Evolutionary conservation across 2,888 invertebrate species (phyloP).

Genomic region (Strigamia transsilvanica): DNA sequence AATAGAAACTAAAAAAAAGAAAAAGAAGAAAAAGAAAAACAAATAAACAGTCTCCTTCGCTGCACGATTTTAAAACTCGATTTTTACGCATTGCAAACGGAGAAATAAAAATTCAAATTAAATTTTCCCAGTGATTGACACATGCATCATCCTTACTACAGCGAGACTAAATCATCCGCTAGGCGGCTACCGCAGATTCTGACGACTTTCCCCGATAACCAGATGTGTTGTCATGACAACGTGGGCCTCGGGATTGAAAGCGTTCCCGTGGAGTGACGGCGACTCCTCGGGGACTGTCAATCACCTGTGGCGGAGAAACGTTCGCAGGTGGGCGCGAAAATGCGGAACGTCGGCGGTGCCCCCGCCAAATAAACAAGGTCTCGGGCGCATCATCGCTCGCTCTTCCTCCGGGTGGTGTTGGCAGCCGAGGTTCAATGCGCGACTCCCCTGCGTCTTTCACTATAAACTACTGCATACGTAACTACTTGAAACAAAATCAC

Average conservation of each 20-base stretch:
- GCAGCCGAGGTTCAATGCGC: slow-evolving; percentile 31
- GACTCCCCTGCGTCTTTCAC: background rate
- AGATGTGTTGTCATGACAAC: slow-evolving; percentile 52
- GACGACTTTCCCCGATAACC: slow-evolving; percentile 51
- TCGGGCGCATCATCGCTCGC: slow-evolving; percentile 48
- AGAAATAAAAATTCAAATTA: slow-evolving; percentile 26
- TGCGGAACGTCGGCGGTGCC: slow-evolving; percentile 35
- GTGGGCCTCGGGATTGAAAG: slow-evolving; percentile 50
- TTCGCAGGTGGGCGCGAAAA: slow-evolving; percentile 37
- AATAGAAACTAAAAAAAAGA: background rate
- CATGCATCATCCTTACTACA: slow-evolving; percentile 23
- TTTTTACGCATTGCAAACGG: slow-evolving; percentile 7
- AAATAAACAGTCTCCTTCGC: background rate
- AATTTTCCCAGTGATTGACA: slow-evolving; percentile 1
- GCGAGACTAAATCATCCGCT: slow-evolving; percentile 21
- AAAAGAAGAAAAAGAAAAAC: background rate
- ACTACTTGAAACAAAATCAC: background rate
- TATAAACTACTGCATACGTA: slow-evolving; percentile 22
- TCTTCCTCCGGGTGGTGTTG: background rate
- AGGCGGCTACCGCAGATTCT: slow-evolving; percentile 22
- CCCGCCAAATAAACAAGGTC: slow-evolving; percentile 52
- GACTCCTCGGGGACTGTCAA: slow-evolving; percentile 52
- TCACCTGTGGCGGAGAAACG: slow-evolving; percentile 46
- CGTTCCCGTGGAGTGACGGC: slow-evolving; percentile 52
- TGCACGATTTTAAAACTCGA: background rate